These are phyloP conservation scores for Cydia fagiglandana DNA, from an alignment of 1,140 invertebrate genomes.

Conservation along the genomic window DNA sequence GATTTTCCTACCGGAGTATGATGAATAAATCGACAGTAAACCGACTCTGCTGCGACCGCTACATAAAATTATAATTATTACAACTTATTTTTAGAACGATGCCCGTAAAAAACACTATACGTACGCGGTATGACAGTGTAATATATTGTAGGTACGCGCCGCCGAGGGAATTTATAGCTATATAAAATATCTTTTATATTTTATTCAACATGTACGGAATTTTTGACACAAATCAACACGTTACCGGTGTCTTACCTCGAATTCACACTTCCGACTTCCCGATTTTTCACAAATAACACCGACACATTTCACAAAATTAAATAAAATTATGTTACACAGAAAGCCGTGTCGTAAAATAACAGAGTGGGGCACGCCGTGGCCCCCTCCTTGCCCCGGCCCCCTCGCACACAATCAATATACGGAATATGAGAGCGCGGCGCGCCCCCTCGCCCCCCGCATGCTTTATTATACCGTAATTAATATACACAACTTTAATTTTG, in stretches of 20 bases:
- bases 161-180: constrained; percentile 77
- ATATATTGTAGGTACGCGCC: constrained; percentile 76
- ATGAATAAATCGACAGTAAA: constrained; percentile 73
- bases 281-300: constrained; percentile 77
- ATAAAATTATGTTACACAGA: constrained; percentile 80
- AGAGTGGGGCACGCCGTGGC: constrained; percentile 78
- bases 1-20: constrained; percentile 37
- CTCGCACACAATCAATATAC: constrained; percentile 79
- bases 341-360: constrained; percentile 79
- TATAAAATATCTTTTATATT: constrained; percentile 75
- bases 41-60: constrained; percentile 74
- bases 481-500: constrained; percentile 75
- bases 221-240: constrained; percentile 63
- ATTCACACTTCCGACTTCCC: constrained; percentile 71
- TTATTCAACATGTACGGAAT: constrained; percentile 63
- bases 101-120: constrained; percentile 80
- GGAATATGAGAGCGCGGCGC: constrained; percentile 79
- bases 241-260: constrained; percentile 69
- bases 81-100: constrained; percentile 80
- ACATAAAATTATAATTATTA: constrained; percentile 80
- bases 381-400: constrained; percentile 75
- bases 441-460: constrained; percentile 76
- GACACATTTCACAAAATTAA: constrained; percentile 79
- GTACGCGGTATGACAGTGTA: constrained; percentile 79
- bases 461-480: constrained; percentile 80